Evolutionary conservation across 2,797 vertebrate species (phyloP).

Genomic region (Austrolebias charrua): DNA sequence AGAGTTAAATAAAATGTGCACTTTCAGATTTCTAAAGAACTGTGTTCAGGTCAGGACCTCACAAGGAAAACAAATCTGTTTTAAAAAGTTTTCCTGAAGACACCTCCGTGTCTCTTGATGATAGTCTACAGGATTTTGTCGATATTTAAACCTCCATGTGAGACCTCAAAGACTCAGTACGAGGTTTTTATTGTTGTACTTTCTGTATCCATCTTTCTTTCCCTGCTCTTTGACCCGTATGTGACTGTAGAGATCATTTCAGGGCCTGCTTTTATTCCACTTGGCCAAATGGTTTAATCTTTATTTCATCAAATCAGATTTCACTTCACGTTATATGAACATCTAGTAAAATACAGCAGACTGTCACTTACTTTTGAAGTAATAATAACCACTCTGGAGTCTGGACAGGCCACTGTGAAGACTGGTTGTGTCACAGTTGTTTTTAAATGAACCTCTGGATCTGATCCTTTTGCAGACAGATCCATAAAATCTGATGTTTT

Average conservation of each 20-base stretch:
- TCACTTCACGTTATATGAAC: neutral
- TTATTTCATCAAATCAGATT: neutral
- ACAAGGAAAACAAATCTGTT: neutral
- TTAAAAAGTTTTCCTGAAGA: neutral
- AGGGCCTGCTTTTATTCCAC: neutral
- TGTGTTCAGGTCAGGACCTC: neutral
- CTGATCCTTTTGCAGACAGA: too few species aligned
- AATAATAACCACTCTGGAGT: neutral
- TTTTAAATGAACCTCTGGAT: too few species aligned
- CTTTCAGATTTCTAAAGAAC: neutral
- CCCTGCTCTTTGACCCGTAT: neutral
- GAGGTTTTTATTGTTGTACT: neutral
- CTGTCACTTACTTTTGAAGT: too few species aligned
- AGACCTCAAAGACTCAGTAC: too few species aligned
- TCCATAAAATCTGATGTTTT: too few species aligned
- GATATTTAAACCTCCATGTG: too few species aligned
- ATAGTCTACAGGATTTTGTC: too few species aligned
- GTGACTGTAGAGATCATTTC: neutral
- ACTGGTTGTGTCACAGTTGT: neutral
- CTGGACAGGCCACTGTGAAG: neutral
- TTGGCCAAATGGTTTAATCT: neutral
- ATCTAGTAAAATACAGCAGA: neutral
- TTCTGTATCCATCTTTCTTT: neutral
- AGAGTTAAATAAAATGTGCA: too few species aligned
- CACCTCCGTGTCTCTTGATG: too few species aligned